Evolutionary conservation across 2,888 invertebrate species (phyloP).

Genomic region (Teleogryllus oceanicus): DNA sequence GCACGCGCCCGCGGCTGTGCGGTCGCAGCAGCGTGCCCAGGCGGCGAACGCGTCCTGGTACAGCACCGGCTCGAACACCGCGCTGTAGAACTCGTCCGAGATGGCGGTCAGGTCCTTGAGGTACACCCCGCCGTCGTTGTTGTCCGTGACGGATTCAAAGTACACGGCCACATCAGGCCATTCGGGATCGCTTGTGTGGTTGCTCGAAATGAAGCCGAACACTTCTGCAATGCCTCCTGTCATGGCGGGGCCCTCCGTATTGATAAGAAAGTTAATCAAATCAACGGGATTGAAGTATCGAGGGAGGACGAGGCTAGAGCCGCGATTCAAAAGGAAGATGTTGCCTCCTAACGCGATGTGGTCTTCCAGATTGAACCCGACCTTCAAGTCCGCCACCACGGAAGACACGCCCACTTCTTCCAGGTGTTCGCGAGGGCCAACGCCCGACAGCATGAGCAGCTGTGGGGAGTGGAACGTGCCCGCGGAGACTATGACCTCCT

Average conservation of each 20-base stretch:
- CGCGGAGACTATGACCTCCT: conserved; percentile 38
- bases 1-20: conserved; percentile 47
- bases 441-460: conserved; percentile 36
- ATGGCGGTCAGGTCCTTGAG: conserved; percentile 34
- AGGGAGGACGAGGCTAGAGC: conserved; percentile 31
- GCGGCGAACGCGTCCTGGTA: conserved; percentile 29
- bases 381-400: conserved; percentile 39
- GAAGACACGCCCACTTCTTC: conserved; percentile 30
- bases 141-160: conserved; percentile 40
- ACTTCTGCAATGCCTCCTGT: background rate
- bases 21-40: conserved; percentile 45
- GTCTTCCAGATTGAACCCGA: conserved; percentile 53
- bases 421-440: conserved; percentile 36
- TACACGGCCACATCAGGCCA: conserved; percentile 33
- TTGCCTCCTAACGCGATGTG: conserved; percentile 45
- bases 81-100: conserved; percentile 34
- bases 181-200: conserved; percentile 21
- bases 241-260: background rate
- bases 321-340: conserved; percentile 27
- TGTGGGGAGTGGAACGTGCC: conserved; percentile 38
- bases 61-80: conserved; percentile 29
- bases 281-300: conserved; percentile 18
- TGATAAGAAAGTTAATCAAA: background rate
- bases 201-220: conserved; percentile 25
- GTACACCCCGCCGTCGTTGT: conserved; percentile 41